Base-by-base conservation (phyloP, 2,797 vertebrate genomes). In the Amblyraja radiata region DNA sequence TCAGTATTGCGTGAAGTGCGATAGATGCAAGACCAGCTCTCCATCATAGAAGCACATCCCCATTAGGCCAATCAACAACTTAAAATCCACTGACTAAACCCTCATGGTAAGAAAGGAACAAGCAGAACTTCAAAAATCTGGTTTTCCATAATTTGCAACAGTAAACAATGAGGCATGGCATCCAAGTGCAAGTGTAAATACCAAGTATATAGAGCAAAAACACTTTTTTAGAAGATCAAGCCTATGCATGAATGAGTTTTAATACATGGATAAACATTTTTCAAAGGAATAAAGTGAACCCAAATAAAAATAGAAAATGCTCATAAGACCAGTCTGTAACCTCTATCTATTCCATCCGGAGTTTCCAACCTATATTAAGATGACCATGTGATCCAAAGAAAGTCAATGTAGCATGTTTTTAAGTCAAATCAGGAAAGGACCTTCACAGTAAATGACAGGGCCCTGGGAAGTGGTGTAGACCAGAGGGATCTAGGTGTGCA, bases 1-100 rank as follows among this genome's bases (percentile, higher is more conserved):
- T 9, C 6, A 73, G 36, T 18, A 90, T 32, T 13, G 39, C 21
- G 25, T 54, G 23, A 92, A 68, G 2, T 76, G 39, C n/a, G 16
- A 16, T 7, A 25, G 39, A 92, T 46, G 16, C 23, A 74, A 14
- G 68, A 58, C 71, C 71, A 74, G 36, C 46, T 71, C 90, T 54
- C 39, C 90, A 73, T 71, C 90, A 74, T 11, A 54, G 86, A 90
- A 90, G 63, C n/a, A 90, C n/a, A 90, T 28, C 11, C 32, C n/a
- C 14, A 36, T 61, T 25, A 21, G n/a, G n/a, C n/a, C 63, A 88
- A 65, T n/a, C 6, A 68, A 71, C 63, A 68, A 14, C 3, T 90
- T 21, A 90, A 68, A 71, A 92, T 92, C 25, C 63, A 88, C 32
- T 0, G 63, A 32, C n/a, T 18, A 65, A 32, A 68, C 28, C 84